Evolutionary conservation across 2,797 vertebrate genomes (phyloP), one percentile per base, ranked within the genome.

Genomic region (Hoplostethus mediterraneus): DNA sequence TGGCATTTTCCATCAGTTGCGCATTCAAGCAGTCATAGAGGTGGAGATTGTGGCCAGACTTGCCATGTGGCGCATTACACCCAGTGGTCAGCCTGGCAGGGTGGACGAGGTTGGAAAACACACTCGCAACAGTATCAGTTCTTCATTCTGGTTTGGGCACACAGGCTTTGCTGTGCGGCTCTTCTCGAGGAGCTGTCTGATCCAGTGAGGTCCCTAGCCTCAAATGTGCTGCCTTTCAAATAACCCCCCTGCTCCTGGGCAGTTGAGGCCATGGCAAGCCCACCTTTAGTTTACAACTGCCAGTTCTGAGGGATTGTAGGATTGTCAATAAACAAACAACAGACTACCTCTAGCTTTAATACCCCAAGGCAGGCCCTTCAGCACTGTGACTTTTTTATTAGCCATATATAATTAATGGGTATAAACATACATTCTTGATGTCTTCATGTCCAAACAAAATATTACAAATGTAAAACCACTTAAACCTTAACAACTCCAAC

Each of bases 151-250:
- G 64, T 38, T 67, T 44, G 63, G 76, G 73, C 54, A 59, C 54
- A 28, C 25, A 17, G 49, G 11, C 30, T 45, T 44, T 4, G 5
- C 40, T 52, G 36, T 13, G 25, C 5, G 14, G 25, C 33, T 49
- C 17, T n/a, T 56, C 17, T 42, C 38, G 28, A n/a, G 40, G 21
- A 25, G 33, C 36, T 58, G 44, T 33, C 55, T 52, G 57, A 51
- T 67, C 25, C 63, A 67, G 42, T 31, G 30, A 57, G n/a, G 21
- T 28, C 49, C 36, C 52, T 30, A 40, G 56, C 57, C 52, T 68
- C 48, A 60, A n/a, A 70, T 63, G 36, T 61, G 65, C 38, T 30
- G 25, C 57, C 71, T 74, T 65, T 73, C 61, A 64, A 84, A 84
- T 75, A 79, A 67, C 67, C 48, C 60, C 53, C 65, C 42, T n/a